A percentile compares a stretch with the other conserved stretches of the same genome.
Conservation (phyloP, 1,140 invertebrate genomes). For the Dreissena polymorpha region DNA sequence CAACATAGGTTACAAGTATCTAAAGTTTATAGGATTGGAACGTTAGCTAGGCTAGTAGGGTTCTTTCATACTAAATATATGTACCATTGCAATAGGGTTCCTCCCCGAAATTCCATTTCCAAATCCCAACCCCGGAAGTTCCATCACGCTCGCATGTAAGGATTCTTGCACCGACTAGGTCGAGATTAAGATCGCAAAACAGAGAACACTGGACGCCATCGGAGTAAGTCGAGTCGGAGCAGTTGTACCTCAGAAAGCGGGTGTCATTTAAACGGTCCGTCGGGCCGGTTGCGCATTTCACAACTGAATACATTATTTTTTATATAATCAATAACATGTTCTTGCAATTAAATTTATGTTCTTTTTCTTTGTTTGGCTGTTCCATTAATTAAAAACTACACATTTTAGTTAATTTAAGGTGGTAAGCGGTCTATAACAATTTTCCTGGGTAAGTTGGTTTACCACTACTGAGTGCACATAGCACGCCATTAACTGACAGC, state of each 20-base stretch:
- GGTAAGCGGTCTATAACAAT: too few relatives aligned
- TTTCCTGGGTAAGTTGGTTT: too few relatives aligned
- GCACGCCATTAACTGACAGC: too few relatives aligned
- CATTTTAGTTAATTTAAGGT: too few relatives aligned
- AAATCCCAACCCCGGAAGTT: neutral
- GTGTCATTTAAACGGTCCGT: neutral
- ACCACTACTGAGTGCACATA: too few relatives aligned
- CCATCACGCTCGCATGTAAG: constrained; percentile 34
- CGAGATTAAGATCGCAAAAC: constrained; percentile 4
- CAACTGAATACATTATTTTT: neutral
- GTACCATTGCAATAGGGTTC: constrained; percentile 36
- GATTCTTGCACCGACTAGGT: neutral
- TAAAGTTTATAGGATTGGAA: too few relatives aligned
- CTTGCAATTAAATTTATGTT: too few relatives aligned
- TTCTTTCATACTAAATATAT: too few relatives aligned
- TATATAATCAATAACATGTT: too few relatives aligned
- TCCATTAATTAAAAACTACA: too few relatives aligned
- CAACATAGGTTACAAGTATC: neutral
- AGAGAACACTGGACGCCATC: constrained; percentile 19
- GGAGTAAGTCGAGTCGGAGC: constrained; percentile 11
- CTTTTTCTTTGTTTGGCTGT: too few relatives aligned
- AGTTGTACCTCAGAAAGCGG: constrained; percentile 22
- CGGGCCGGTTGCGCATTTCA: constrained; percentile 18
- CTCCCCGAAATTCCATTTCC: constrained; percentile 14
- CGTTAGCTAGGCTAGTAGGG: too few relatives aligned